A percentile compares a stretch with the other conserved stretches of the same genome.
Conservation (phyloP, 2,113 vertebrate genomes). For the Gymnocephalus cernua region DNA sequence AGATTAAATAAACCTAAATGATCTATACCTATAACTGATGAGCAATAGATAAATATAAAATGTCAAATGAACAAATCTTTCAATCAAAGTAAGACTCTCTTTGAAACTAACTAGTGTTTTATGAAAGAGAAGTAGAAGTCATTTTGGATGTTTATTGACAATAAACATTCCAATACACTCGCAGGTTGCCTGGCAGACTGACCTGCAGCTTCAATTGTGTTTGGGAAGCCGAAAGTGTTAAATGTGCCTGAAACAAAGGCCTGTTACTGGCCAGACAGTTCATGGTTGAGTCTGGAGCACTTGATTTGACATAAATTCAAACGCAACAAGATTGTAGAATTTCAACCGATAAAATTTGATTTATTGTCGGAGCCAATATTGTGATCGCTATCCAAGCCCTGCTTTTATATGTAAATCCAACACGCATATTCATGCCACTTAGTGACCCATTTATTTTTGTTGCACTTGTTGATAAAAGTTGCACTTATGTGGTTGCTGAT, state of each 20-base stretch:
- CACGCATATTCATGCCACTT: neutral
- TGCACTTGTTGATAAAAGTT: neutral
- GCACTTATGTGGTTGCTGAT: neutral
- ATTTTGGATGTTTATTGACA: neutral
- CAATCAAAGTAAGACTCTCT: neutral
- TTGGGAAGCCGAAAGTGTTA: neutral
- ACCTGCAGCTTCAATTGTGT: neutral
- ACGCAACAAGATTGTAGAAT: neutral
- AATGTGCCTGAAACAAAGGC: neutral
- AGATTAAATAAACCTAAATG: no score
- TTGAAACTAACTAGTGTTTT: neutral
- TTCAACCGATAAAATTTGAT: neutral
- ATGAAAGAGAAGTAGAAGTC: no score
- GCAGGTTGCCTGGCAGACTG: neutral
- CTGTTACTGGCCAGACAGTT: neutral
- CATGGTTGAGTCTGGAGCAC: neutral
- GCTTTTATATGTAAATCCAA: slow-evolving; percentile 7
- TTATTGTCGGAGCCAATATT: neutral
- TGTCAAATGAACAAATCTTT: neutral
- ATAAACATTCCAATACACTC: neutral
- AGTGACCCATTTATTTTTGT: slow-evolving; percentile 3
- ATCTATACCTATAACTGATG: no score
- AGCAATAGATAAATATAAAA: neutral
- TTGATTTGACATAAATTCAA: neutral
- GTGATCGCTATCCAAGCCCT: neutral